phyloP scores from a whole-genome alignment of 2,888 invertebrate genomes.

The Cloeon dipterum region DNA sequence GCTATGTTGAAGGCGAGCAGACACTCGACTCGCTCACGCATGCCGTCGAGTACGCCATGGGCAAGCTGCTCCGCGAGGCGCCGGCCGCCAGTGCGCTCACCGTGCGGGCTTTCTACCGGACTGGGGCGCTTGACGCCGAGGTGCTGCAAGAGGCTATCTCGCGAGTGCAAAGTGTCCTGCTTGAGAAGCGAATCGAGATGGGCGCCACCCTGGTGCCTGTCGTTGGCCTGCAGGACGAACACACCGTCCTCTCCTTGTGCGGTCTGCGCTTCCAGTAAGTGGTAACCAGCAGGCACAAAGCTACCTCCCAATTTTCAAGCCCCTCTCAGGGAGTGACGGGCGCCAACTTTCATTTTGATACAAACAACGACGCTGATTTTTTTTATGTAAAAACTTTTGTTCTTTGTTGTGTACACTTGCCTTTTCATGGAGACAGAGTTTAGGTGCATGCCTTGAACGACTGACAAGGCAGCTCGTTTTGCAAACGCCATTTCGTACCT shows the following conservation, averaged over 20 bases:
- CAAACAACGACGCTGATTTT: too few species aligned
- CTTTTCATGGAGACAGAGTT: too few species aligned
- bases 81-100: not conserved
- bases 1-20: conserved; percentile 22
- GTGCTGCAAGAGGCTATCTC: not conserved
- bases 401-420: too few species aligned
- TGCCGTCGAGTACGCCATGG: not conserved
- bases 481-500: too few species aligned
- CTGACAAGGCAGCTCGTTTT: too few species aligned
- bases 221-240: conserved; percentile 52
- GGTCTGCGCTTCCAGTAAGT: conserved; percentile 47
- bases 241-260: conserved; percentile 62
- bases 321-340: too few species aligned
- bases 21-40: not conserved
- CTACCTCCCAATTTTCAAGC: too few species aligned
- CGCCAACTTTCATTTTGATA: too few species aligned
- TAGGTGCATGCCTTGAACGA: too few species aligned
- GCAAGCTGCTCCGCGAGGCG: not conserved
- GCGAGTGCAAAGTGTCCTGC: not conserved
- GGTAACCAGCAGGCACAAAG: not conserved
- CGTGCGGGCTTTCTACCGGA: not conserved
- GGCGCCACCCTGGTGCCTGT: conserved; percentile 48
- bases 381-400: too few species aligned
- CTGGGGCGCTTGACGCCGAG: not conserved
- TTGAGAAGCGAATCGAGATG: not conserved